A percentile compares a stretch with the other conserved stretches of the same genome.
phyloP scores from a whole-genome alignment of 2,888 invertebrate genomes.

The Eupeodes latifasciatus region DNA sequence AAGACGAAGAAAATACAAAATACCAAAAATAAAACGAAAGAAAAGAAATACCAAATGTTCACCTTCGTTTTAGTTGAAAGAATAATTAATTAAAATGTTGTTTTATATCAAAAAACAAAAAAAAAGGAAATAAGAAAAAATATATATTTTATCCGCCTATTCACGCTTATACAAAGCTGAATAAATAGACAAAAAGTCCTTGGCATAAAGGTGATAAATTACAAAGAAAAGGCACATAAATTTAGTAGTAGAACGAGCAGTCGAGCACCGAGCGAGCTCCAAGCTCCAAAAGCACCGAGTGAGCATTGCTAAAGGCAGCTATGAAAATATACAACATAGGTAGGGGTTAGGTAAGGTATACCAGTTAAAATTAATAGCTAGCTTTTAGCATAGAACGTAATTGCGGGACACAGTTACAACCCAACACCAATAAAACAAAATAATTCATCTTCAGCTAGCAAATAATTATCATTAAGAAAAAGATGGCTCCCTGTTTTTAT shows the following conservation, averaged over 20 bases:
- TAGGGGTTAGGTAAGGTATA: not conserved
- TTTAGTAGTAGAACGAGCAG: not conserved
- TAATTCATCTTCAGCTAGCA: conserved; percentile 29
- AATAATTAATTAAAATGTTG: conserved; percentile 32
- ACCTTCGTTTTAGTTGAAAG: conserved; percentile 20
- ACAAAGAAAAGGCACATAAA: conserved; percentile 20
- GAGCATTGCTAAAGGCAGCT: conserved; percentile 9
- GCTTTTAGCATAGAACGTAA: conserved; percentile 25
- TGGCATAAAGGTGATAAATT: conserved; percentile 40
- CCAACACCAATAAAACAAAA: conserved; percentile 37
- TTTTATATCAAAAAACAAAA: conserved; percentile 1
- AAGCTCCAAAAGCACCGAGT: not conserved
- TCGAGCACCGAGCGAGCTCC: not conserved
- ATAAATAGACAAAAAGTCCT: conserved; percentile 17
- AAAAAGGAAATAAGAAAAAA: not conserved
- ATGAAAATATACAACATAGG: not conserved
- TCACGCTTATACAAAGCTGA: not conserved
- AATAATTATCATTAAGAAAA: conserved; percentile 30
- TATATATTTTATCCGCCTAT: conserved; percentile 6
- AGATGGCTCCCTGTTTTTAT: not conserved
- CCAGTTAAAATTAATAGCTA: conserved; percentile 32
- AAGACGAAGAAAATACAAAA: not conserved
- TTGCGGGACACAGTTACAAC: conserved; percentile 9
- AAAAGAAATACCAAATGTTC: conserved; percentile 8
- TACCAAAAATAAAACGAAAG: not conserved